Conservation (phyloP, 2,113 vertebrate species). For the Pelecanus crispus region DNA sequence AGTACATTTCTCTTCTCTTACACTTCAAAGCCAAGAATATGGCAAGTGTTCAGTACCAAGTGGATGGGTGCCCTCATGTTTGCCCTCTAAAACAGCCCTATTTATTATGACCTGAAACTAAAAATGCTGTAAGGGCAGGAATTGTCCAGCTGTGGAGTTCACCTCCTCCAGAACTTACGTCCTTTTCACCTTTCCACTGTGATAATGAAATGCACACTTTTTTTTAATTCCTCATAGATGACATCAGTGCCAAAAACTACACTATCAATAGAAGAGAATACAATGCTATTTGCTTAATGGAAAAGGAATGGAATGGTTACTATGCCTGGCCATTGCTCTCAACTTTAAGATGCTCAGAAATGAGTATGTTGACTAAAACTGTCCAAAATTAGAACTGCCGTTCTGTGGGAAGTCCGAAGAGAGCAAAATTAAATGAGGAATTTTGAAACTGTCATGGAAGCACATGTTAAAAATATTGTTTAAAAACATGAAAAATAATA, state of each 20-base stretch:
- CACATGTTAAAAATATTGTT: not conserved
- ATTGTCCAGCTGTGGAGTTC: not conserved
- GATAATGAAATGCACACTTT: not conserved
- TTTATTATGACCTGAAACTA: not conserved
- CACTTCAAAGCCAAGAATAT: not conserved
- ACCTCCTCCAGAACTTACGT: not conserved
- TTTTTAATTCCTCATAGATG: not conserved
- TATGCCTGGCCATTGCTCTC: not conserved
- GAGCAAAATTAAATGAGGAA: not conserved
- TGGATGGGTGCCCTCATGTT: not conserved
- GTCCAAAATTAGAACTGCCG: not conserved
- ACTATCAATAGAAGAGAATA: not conserved
- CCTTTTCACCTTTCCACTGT: not conserved
- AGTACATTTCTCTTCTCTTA: not conserved
- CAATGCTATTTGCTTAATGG: not conserved
- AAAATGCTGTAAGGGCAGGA: not conserved
- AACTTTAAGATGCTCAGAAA: not conserved
- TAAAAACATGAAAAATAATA: not conserved
- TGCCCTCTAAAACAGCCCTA: not conserved
- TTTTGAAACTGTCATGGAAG: not conserved
- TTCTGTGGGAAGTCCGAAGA: not conserved
- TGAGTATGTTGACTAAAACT: not conserved
- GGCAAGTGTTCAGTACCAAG: not conserved
- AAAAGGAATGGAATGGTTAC: not conserved
- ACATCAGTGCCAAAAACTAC: not conserved